A percentile compares a stretch with the other conserved stretches of the same genome.
These are phyloP conservation scores for Synchiropus splendidus DNA, from an alignment of 2,113 vertebrate genomes.

Conservation along the genomic window DNA sequence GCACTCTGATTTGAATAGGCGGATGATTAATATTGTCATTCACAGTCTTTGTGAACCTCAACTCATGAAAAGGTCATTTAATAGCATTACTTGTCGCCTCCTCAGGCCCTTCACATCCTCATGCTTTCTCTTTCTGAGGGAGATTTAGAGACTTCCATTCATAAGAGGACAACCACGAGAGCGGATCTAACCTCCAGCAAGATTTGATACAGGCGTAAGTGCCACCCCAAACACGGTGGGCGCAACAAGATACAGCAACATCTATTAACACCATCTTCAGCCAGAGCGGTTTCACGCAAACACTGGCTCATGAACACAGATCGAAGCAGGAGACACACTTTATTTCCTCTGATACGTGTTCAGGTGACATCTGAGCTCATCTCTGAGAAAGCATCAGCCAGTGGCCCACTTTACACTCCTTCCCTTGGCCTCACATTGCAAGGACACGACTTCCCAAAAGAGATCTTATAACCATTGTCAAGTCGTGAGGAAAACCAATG, in stretches of 20 bases:
- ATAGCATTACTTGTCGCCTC: conserved; percentile 28
- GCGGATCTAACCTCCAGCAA: too few relatives aligned
- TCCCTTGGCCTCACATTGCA: too few relatives aligned
- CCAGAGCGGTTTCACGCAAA: background rate
- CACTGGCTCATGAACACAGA: conserved; percentile 10
- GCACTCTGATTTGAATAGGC: conserved; percentile 23
- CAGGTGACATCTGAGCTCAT: conserved; percentile 15
- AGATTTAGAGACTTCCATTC: too few relatives aligned
- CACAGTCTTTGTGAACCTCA: conserved; percentile 16
- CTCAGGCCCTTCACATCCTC: conserved; percentile 29
- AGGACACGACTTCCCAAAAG: too few relatives aligned
- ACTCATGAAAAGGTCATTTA: conserved; percentile 22
- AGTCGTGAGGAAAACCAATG: too few relatives aligned
- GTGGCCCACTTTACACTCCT: too few relatives aligned
- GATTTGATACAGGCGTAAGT: too few relatives aligned
- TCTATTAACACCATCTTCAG: conserved; percentile 13
- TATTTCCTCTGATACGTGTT: conserved; percentile 4
- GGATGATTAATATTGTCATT: conserved; percentile 31
- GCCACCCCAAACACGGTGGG: too few relatives aligned
- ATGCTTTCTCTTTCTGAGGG: too few relatives aligned
- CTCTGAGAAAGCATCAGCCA: too few relatives aligned
- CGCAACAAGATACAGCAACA: conserved; percentile 28
- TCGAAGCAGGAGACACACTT: conserved; percentile 9
- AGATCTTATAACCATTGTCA: too few relatives aligned
- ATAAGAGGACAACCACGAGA: too few relatives aligned